Evolutionary conservation across 64 coral and sea anemone genomes (phyloP), one percentile per base, ranked within the genome.

Genomic region (Actinia equina): DNA sequence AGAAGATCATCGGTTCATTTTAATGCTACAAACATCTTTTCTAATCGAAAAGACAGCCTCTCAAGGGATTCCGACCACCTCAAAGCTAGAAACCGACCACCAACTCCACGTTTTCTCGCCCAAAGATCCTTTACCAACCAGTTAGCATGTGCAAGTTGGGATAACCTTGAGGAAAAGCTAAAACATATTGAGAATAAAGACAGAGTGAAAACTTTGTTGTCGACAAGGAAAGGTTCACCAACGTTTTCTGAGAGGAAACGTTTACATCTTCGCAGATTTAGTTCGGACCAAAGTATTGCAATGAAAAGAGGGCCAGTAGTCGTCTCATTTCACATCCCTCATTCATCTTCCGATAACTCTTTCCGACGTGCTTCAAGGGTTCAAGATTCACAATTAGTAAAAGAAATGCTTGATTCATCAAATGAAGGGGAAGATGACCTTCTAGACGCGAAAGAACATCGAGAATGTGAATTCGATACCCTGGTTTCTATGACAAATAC

Each of bases 1-100:
- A 59, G 88, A 70, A 76, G 87, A 22, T 56, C 69, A 52, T 93
- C 94, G 18, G 94, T 97, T 22, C 91, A 93, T 7, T 93, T 96
- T 45, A 90, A 56, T 53, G 77, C 89, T 1, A 58, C 5, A 3
- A 26, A 86, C 10, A 22, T 85, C 6, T 63, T 93, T 14, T 25
- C 59, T 55, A 23, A 7, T 62, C 88, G 71, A 18, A 87, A 82
- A 25, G 91, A 93, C 57, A 97, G 85, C 86, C 22, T 79, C 15
- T 77, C 85, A 9, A 43, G 71, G 13, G 89, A 91, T n/a, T 51
- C 71, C 5, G 84, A 86, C 53, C 86, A 80, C 44, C 17, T 91
- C 16, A 52, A 60, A 44, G 43, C 26, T 22, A 56, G 79, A 65
- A 90, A 93, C 30, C 64, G 94, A 25, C 94, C 94, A 61, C 91